Percentiles rank a stretch among this genome's conserved stretches.
Conservation (phyloP, 2,797 vertebrate species). For the Apodemus agrarius region DNA sequence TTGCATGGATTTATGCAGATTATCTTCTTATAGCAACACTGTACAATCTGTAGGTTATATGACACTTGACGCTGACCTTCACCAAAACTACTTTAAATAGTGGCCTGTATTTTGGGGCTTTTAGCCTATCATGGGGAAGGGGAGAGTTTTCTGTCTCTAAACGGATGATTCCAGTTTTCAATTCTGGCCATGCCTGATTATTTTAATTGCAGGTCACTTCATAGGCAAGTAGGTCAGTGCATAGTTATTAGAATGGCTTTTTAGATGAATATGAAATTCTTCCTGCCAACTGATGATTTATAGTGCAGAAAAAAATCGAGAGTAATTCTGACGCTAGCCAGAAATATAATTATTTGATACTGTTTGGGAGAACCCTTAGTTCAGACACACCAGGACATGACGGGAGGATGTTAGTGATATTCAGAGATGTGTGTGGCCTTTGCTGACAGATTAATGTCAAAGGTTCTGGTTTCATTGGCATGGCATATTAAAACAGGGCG, state of each 20-base stretch:
- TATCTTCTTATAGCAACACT: background rate
- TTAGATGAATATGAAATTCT: conserved; percentile 13
- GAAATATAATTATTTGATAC: background rate
- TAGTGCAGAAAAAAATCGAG: background rate
- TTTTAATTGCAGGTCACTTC: background rate
- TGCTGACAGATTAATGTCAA: background rate
- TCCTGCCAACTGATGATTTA: background rate
- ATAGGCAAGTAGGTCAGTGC: background rate
- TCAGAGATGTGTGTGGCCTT: background rate
- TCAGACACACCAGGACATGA: background rate
- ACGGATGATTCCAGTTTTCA: background rate
- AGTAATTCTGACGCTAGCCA: background rate
- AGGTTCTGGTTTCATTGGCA: too few species aligned
- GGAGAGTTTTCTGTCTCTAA: background rate
- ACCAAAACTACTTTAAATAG: background rate
- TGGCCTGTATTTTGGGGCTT: background rate
- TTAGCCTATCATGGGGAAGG: background rate
- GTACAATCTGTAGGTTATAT: background rate
- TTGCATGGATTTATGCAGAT: background rate
- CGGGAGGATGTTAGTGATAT: fast-evolving
- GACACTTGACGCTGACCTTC: background rate
- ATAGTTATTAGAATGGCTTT: conserved; percentile 40
- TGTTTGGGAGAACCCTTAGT: background rate
- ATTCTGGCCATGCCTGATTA: background rate
- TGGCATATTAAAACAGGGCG: fast-evolving